Evolutionary conservation across 2,113 vertebrate genomes (phyloP).

Genomic region (Panurus biarmicus): DNA sequence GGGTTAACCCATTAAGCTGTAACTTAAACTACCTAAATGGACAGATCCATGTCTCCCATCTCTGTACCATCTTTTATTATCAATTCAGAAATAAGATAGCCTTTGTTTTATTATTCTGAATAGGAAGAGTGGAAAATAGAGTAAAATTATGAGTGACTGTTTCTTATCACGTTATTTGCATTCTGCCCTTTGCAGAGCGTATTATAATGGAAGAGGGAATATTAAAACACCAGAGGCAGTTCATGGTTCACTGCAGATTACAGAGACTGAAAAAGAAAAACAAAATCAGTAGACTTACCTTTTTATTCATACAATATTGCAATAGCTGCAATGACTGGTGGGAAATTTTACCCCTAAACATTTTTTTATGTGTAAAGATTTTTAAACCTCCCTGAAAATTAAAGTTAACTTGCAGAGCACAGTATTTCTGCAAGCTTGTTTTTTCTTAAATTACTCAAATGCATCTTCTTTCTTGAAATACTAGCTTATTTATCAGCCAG

Average conservation of each 20-base stretch:
- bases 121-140: not conserved
- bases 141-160: not conserved
- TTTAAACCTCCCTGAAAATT: not conserved
- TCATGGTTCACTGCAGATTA: not conserved
- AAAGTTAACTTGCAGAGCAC: not conserved
- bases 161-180: not conserved
- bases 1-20: not conserved
- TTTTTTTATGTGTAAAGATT: not conserved
- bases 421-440: not conserved
- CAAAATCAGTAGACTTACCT: not conserved
- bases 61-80: not conserved
- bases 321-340: not conserved
- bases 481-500: not conserved
- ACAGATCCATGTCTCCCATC: not conserved
- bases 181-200: not conserved
- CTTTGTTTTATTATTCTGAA: not conserved
- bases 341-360: not conserved
- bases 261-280: not conserved
- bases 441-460: not conserved
- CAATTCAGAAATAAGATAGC: not conserved
- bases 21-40: conserved; percentile 16
- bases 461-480: not conserved
- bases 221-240: not conserved
- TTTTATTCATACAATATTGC: not conserved
- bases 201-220: not conserved